Base-by-base conservation (phyloP, 2,888 invertebrate genomes). In the Tachystola acroxantha region DNA sequence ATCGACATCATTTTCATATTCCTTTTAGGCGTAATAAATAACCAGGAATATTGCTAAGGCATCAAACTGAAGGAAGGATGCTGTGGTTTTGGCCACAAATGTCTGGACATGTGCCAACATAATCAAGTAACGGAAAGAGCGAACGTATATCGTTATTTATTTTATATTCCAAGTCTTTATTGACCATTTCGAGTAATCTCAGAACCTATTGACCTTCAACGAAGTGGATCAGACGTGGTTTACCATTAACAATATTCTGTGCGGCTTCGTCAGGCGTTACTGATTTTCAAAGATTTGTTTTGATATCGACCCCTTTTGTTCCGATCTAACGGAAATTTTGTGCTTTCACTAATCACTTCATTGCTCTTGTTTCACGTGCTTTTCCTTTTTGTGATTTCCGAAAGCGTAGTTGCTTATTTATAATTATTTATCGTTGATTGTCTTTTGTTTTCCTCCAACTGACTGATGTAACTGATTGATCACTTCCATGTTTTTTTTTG, bases 101-200 rank as follows among this genome's bases (percentile, higher is more conserved):
- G 50, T 53, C 72, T 84, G 80, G 84, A 70, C 54, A 47, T 40
- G 37, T 42, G 82, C 84, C 81, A 84, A 78, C 69, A 76, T 76
- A 75, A 80, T 78, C 75, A 64, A 66, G 63, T 65, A 64, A 71
- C 62, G 68, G 60, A 63, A 72, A 64, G 54, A 57, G 57, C 39
- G 45, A 53, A 64, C 64, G 47, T 65, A 55, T 59, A 64, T 63
- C 53, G 56, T 66, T 70, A 67, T 69, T 70, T 71, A 66, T 69
- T 72, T 64, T 62, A 61, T 73, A 61, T 63, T 57, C 45, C 48
- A 42, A 52, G 49, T 61, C 55, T 64, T 66, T 73, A 74, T 69
- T 67, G 67, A 64, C 59, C 55, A 62, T 65, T 59, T 43, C 45
- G 48, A 57, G 57, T 45, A 50, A 62, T 58, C 53, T 53, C 48